phyloP scores from a whole-genome alignment of 92 coral and sea anemone species.

The Zoanthus solanderi region DNA sequence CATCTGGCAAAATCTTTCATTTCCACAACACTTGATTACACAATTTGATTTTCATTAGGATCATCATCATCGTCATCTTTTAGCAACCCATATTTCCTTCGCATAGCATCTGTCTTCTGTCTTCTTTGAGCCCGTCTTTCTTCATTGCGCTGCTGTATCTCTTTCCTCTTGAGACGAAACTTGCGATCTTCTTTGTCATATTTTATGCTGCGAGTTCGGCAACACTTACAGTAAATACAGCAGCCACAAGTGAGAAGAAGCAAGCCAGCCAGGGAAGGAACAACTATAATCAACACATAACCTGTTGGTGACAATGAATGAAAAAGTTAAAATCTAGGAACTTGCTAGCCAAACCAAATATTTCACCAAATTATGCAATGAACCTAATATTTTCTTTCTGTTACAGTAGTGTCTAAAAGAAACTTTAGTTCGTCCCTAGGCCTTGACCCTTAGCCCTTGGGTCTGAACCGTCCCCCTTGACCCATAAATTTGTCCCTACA shows the following conservation, averaged over 20 bases:
- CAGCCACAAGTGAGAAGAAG: conserved; percentile 83
- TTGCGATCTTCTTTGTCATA: conserved; percentile 75
- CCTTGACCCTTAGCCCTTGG: too few relatives aligned
- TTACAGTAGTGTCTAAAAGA: too few relatives aligned
- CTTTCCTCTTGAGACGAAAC: conserved; percentile 72
- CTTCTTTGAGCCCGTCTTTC: conserved; percentile 82
- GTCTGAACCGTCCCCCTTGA: too few relatives aligned
- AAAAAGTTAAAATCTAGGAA: not conserved
- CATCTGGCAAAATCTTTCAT: not conserved
- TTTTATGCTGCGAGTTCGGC: conserved; percentile 74
- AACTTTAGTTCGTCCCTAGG: too few relatives aligned
- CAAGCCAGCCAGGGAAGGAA: conserved; percentile 84
- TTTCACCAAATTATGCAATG: too few relatives aligned
- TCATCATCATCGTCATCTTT: conserved; percentile 81
- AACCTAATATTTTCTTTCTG: too few relatives aligned
- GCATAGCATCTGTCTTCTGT: conserved; percentile 88
- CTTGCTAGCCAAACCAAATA: too few relatives aligned
- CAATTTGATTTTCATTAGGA: conserved; percentile 35
- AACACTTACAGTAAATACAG: conserved; percentile 93
- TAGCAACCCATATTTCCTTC: conserved; percentile 93
- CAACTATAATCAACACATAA: conserved; percentile 80
- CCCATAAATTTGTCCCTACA: too few relatives aligned
- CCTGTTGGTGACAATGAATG: conserved; percentile 57
- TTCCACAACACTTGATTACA: not conserved
- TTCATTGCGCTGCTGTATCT: conserved; percentile 76